Conservation (phyloP, 2,888 invertebrate species). For the Parascotia fuliginaria region DNA sequence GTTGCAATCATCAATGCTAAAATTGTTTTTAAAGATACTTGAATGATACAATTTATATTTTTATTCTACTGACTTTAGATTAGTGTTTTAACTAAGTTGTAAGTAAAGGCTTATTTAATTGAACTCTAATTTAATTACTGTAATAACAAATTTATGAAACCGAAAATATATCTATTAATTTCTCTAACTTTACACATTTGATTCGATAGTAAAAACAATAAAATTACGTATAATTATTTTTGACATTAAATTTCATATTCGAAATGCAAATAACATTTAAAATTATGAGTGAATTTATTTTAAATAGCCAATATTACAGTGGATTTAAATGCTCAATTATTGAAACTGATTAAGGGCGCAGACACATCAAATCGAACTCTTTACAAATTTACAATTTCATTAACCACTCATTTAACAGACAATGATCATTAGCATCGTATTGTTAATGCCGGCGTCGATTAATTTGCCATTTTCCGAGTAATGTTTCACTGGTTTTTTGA, state of each 20-base stretch:
- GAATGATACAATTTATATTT: too few species aligned
- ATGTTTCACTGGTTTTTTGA: slow-evolving; percentile 48
- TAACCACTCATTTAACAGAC: slow-evolving; percentile 62
- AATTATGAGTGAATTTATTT: slow-evolving; percentile 16
- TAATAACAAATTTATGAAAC: too few species aligned
- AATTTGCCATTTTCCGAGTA: slow-evolving; percentile 70
- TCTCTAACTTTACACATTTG: not conserved
- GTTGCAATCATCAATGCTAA: too few species aligned
- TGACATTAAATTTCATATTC: not conserved
- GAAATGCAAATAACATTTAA: not conserved
- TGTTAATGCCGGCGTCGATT: slow-evolving; percentile 75
- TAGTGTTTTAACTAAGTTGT: too few species aligned
- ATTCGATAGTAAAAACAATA: not conserved
- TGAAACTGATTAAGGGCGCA: slow-evolving; percentile 35
- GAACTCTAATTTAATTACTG: too few species aligned
- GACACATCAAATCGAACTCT: slow-evolving; percentile 56
- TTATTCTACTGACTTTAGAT: too few species aligned
- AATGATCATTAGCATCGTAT: slow-evolving; percentile 73
- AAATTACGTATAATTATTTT: not conserved
- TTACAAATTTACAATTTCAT: slow-evolving; percentile 71
- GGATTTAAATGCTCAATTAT: slow-evolving; percentile 44
- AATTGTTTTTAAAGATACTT: too few species aligned
- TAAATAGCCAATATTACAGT: slow-evolving; percentile 20
- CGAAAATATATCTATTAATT: too few species aligned
- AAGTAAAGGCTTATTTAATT: too few species aligned